Percentiles rank a stretch among this genome's conserved stretches.
These are phyloP conservation scores for Epizoanthus ramosus DNA, from an alignment of 92 coral and sea anemone genomes.

Conservation along the genomic window DNA sequence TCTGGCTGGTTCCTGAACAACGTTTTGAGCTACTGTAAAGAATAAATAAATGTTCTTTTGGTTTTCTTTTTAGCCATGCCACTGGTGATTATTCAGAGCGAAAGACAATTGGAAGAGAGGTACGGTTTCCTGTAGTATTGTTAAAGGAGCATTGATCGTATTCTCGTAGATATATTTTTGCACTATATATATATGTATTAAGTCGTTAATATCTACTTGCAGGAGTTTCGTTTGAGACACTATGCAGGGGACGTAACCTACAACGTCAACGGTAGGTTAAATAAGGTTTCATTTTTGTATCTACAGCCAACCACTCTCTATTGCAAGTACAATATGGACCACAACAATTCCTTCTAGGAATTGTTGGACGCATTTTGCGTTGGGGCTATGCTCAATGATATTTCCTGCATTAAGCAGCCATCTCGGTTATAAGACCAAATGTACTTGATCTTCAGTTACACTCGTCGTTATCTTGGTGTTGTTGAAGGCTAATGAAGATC, in stretches of 20 bases:
- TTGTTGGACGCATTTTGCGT: no score
- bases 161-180: neutral
- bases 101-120: slow-evolving; percentile 93
- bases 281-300: no score
- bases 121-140: slow-evolving; percentile 30
- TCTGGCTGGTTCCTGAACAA: neutral
- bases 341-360: no score
- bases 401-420: no score
- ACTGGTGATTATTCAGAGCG: slow-evolving; percentile 93
- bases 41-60: neutral
- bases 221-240: slow-evolving; percentile 96
- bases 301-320: no score
- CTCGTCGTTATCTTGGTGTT: no score
- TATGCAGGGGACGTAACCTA: slow-evolving; percentile 98
- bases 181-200: neutral
- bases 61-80: slow-evolving; percentile 79
- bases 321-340: no score
- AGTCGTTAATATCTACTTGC: neutral
- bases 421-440: no score
- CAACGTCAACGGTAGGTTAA: slow-evolving; percentile 73
- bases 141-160: neutral
- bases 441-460: no score
- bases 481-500: no score
- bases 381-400: no score
- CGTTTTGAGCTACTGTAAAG: neutral